Base-by-base conservation (phyloP, 2,797 vertebrate genomes). In the Dipus sagitta region DNA sequence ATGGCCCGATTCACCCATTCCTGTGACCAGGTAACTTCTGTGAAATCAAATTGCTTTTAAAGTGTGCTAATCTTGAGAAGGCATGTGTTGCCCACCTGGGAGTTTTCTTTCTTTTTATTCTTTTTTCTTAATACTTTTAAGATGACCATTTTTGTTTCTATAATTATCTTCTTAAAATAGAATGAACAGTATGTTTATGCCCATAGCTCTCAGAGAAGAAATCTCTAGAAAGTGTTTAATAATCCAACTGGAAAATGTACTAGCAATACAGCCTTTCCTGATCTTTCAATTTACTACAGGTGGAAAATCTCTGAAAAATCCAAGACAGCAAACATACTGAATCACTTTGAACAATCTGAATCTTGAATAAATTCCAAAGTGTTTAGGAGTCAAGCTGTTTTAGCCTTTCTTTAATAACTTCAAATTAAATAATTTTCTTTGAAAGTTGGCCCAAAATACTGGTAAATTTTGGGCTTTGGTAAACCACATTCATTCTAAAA, bases 281-380 rank as follows among this genome's bases (percentile, higher is more conserved):
- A 26, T 72, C 94, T 93, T 95, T 87, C 92, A 64, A 21, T 93
- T 95, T 93, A 85, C 20, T 79, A 70, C 94, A 96, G 96, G 95
- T 97, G 92, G 86, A 83, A 94, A 92, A 80, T 91, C 76, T 95
- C 95, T 89, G 67, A 81, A 92, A 94, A 92, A 92, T 34, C 32
- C 58, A 95, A 79, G 78, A 90, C 47, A 86, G 30, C 77, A 70
- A 94, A 93, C 95, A 96, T 80, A 96, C 90, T 94, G 95, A 97
- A 94, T 93, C 92, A 85, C 74, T 97, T 96, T 87, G 91, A 94
- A 95, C n/a, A 85, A 79, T 92, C 74, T 92, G 86, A 93, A 87
- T 94, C 58, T 86, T 96, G 92, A 96, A 94, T 91, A 30, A 88
- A 93, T 93, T 95, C 92, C 96, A 97, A 67, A 83, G 78, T 91